Evolutionary conservation across 1,140 invertebrate species (phyloP).

Genomic region (Penaeus japonicus): DNA sequence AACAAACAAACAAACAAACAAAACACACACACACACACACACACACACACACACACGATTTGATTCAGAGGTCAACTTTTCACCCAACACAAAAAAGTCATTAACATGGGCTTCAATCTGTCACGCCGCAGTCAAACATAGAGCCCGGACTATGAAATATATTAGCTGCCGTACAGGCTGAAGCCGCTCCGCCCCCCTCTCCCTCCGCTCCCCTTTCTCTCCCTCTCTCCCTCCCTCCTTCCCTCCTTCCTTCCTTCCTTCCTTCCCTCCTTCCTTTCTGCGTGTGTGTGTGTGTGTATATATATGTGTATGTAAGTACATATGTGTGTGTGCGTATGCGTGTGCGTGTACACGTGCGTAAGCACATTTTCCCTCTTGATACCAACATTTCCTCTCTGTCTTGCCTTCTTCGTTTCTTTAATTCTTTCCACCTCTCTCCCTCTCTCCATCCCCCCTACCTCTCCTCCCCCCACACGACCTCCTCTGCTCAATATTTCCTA

Average conservation of each 20-base stretch:
- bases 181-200: neutral
- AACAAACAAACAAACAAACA: no score
- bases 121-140: no score
- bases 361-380: neutral
- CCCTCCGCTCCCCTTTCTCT: neutral
- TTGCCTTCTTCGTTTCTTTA: neutral
- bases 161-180: no score
- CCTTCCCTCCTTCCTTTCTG: neutral
- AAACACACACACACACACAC: no score
- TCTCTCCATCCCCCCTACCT: neutral
- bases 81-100: no score
- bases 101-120: no score
- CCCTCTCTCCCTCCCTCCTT: neutral
- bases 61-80: no score
- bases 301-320: no score
- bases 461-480: neutral
- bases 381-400: neutral
- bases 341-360: neutral
- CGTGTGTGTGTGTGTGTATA: no score
- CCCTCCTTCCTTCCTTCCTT: neutral
- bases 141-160: no score
- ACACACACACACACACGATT: no score
- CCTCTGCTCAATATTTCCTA: slow-evolving; percentile 35
- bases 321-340: no score
- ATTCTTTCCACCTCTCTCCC: neutral